Conservation (phyloP, 1,140 invertebrate species). For the Zaprionus taronus region DNA sequence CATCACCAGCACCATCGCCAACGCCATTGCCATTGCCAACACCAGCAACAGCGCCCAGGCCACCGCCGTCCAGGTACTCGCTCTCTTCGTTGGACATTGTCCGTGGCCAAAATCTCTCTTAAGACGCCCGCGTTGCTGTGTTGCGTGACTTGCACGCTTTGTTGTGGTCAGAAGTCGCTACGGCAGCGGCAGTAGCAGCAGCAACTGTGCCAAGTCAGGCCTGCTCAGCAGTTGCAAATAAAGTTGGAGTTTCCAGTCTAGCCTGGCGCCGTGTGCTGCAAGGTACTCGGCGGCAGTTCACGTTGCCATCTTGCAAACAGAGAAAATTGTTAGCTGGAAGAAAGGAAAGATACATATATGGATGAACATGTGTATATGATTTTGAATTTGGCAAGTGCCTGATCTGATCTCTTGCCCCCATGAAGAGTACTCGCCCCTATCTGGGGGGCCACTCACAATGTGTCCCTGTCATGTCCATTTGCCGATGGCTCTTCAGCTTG, state of each 20-base stretch:
- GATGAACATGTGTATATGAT: not conserved
- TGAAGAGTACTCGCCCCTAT: conserved; percentile 5
- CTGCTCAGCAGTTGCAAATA: not conserved
- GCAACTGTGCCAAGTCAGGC: conserved; percentile 4
- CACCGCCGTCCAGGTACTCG: conserved; percentile 57
- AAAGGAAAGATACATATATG: not conserved
- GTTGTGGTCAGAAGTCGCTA: conserved; percentile 75
- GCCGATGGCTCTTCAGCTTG: conserved; percentile 21
- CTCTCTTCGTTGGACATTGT: conserved; percentile 76
- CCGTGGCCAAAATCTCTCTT: conserved; percentile 50
- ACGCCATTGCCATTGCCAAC: conserved; percentile 47
- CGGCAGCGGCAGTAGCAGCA: conserved; percentile 33
- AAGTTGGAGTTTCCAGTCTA: conserved; percentile 25
- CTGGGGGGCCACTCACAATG: conserved; percentile 1
- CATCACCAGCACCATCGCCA: conserved; percentile 47
- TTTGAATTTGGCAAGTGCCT: not conserved
- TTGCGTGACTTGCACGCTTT: conserved; percentile 64
- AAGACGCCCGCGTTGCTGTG: conserved; percentile 42
- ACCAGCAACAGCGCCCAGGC: conserved; percentile 47
- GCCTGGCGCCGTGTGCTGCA: conserved; percentile 5
- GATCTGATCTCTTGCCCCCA: not conserved
- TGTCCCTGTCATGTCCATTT: conserved; percentile 36
- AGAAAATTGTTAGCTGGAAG: not conserved
- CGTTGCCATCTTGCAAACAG: not conserved
- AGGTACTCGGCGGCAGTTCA: conserved; percentile 19